Base-by-base conservation (phyloP, 2,797 vertebrate genomes). In the Coracias cyanogaster region DNA sequence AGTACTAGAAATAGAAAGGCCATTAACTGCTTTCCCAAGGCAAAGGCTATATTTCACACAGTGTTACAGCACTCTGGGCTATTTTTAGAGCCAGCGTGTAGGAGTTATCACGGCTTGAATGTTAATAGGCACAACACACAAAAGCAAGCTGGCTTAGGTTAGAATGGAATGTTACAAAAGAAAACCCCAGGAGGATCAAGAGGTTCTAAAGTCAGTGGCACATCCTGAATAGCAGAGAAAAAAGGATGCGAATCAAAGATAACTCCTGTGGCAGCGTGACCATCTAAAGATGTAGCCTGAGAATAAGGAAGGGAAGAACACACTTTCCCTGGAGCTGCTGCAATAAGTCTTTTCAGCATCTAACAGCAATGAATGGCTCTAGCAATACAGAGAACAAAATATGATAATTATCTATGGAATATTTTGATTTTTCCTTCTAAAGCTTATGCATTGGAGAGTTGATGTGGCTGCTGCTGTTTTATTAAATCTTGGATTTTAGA, bases 1-100 rank as follows among this genome's bases (percentile, higher is more conserved):
- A 90, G 96, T 51, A 88, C 97, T 96, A 95, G 95, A 97, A 98
- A 98, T 97, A 98, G 98, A 57, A 92, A 93, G 4, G 33, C 94
- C 91, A 77, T 96, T 96, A 94, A 86, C 67, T 96, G 7, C 16
- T 78, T 91, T 91, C 97, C 94, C 92, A 66, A 91, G 86, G 97
- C 91, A 66, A 91, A 76, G 94, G 94, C 80, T 95, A 48, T 83
- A 77, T 95, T 97, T 94, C 96, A 97, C 86, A 69, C 94, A 88
- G 41, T 2, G 18, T 69, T 96, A 96, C 93, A 71, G 94, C 93
- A 45, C 84, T 73, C 28, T 0, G 9, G 29, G 62, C 97, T 98
- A 97, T 97, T 96, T 98, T 98, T 98, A 98, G 96, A 95, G 39
- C 3, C 93, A 19, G 70, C 10, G 92, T 97, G 93, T 94, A 93